Percentiles rank a stretch among this genome's conserved stretches.
phyloP scores from a whole-genome alignment of 1,140 invertebrate genomes.

The Drosophila mayri region DNA sequence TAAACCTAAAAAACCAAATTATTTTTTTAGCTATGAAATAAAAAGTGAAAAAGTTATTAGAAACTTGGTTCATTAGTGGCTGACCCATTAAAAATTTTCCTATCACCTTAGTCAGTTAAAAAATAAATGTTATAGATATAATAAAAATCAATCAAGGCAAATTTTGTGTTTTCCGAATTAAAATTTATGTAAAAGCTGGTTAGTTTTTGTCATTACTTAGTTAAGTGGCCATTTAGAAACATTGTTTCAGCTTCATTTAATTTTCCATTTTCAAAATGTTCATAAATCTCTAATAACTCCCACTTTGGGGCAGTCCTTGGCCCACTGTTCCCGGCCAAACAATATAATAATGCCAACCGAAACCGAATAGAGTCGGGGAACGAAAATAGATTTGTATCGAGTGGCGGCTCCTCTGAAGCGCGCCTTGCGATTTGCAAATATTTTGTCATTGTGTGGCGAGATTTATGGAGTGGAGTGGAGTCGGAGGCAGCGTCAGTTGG shows the following conservation, averaged over 20 bases:
- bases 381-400: slow-evolving; percentile 85
- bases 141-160: slow-evolving; percentile 1
- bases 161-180: background rate
- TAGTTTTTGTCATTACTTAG: background rate
- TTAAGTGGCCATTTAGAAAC: background rate
- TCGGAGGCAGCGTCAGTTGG: slow-evolving; percentile 40
- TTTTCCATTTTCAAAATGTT: background rate
- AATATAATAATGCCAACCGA: slow-evolving; percentile 77
- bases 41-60: background rate
- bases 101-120: background rate
- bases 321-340: slow-evolving; percentile 57
- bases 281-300: background rate
- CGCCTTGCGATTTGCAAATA: slow-evolving; percentile 84
- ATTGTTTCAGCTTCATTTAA: background rate
- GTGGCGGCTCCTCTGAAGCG: slow-evolving; percentile 81
- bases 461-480: slow-evolving; percentile 82
- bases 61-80: background rate
- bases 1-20: background rate
- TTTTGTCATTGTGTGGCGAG: slow-evolving; percentile 84
- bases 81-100: background rate
- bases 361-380: slow-evolving; percentile 42
- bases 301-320: background rate
- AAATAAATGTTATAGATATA: background rate
- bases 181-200: background rate
- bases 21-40: background rate